Evolutionary conservation across 2,888 invertebrate species (phyloP).

Genomic region (Empis livida): DNA sequence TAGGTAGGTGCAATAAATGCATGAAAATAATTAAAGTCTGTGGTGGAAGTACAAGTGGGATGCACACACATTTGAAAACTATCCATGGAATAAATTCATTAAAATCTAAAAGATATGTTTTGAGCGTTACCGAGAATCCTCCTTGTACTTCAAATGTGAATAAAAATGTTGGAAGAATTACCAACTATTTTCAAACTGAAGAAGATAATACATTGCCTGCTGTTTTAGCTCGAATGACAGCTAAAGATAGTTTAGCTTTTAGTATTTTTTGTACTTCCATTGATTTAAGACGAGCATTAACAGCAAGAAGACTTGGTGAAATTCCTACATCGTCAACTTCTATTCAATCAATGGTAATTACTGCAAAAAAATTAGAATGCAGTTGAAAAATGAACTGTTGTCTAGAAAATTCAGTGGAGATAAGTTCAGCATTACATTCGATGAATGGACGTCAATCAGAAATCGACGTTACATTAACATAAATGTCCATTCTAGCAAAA

Average conservation of each 20-base stretch:
- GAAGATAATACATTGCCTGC: background rate
- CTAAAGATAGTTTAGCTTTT: conserved; percentile 2
- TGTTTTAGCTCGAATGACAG: conserved; percentile 3
- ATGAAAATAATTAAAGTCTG: too few relatives aligned
- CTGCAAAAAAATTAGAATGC: too few relatives aligned
- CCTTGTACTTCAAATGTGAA: too few relatives aligned
- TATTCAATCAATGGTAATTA: background rate
- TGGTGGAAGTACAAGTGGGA: too few relatives aligned
- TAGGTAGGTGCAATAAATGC: too few relatives aligned
- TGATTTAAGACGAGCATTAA: conserved; percentile 1
- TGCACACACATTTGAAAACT: too few relatives aligned
- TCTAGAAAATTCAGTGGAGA: background rate
- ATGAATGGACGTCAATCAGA: conserved; percentile 3
- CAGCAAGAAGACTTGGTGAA: background rate
- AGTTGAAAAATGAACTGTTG: background rate
- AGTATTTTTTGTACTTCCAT: conserved; percentile 1
- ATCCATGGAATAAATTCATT: too few relatives aligned
- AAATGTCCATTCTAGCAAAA: too few relatives aligned
- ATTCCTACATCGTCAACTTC: background rate
- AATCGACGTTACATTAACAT: too few relatives aligned
- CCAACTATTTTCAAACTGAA: background rate
- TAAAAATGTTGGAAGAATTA: background rate
- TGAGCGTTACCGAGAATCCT: too few relatives aligned
- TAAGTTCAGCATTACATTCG: conserved; percentile 4
- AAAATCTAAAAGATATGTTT: too few relatives aligned